These are phyloP conservation scores for Asbolus verrucosus DNA, from an alignment of 1,140 invertebrate genomes.

Conservation along the genomic window DNA sequence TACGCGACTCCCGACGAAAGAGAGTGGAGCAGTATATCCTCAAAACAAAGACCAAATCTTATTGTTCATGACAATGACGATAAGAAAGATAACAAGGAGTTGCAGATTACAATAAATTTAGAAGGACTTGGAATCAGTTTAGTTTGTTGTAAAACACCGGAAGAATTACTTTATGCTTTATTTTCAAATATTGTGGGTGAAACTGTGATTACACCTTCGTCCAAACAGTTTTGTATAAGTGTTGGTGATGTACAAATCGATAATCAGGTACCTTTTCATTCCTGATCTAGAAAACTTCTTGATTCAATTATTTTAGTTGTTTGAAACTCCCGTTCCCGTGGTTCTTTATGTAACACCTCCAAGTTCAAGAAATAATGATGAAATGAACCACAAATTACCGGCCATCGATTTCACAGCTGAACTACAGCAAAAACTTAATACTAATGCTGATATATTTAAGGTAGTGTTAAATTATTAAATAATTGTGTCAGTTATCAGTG, in stretches of 20 bases:
- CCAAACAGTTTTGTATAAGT: conserved; percentile 77
- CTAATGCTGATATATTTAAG: conserved; percentile 82
- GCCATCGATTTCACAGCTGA: conserved; percentile 76
- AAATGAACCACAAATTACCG: conserved; percentile 65
- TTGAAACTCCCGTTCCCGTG: conserved; percentile 86
- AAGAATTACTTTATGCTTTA: conserved; percentile 89
- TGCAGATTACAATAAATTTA: conserved; percentile 74
- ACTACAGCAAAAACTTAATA: conserved; percentile 76
- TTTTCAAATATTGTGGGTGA: conserved; percentile 81
- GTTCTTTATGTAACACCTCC: conserved; percentile 78
- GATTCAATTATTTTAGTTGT: conserved; percentile 69
- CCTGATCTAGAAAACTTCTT: no score
- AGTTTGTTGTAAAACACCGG: conserved; percentile 79
- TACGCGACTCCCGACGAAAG: conserved; percentile 69
- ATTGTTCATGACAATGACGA: conserved; percentile 53
- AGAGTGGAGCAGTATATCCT: conserved; percentile 70
- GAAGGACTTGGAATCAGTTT: conserved; percentile 87
- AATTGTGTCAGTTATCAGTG: conserved; percentile 54
- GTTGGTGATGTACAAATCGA: conserved; percentile 89
- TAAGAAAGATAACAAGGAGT: conserved; percentile 64
- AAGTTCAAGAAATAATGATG: conserved; percentile 57
- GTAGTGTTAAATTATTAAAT: conserved; percentile 61
- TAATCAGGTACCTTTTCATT: conserved; percentile 82
- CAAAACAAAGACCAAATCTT: conserved; percentile 67
- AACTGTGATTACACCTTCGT: conserved; percentile 69